Evolutionary conservation across 2,888 invertebrate genomes (phyloP).

Genomic region (Bursaphelenchus okinawaensis): DNA sequence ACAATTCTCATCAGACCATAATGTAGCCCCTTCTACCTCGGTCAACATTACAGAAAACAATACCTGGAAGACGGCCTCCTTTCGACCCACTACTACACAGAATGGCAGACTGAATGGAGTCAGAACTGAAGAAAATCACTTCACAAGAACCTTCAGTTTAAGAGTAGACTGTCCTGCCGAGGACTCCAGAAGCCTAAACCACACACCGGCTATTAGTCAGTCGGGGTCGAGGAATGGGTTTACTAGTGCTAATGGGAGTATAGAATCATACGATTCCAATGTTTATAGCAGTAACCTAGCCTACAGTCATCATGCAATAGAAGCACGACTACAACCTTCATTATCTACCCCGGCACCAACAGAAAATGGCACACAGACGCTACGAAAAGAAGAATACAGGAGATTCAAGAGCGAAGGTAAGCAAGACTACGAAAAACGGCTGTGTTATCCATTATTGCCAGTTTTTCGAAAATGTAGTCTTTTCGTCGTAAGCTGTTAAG

Average conservation of each 20-base stretch:
- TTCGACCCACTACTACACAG: slow-evolving; percentile 18
- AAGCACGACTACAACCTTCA: slow-evolving; percentile 35
- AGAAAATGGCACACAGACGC: slow-evolving; percentile 15
- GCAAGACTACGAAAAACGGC: too few species aligned
- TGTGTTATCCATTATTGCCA: too few species aligned
- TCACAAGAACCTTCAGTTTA: slow-evolving; percentile 11
- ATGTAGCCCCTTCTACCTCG: slow-evolving; percentile 18
- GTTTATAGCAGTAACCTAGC: background rate
- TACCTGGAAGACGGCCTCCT: slow-evolving; percentile 20
- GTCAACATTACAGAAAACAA: slow-evolving; percentile 14
- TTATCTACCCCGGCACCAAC: slow-evolving; percentile 51
- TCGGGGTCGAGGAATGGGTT: background rate
- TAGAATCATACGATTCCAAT: slow-evolving; percentile 2
- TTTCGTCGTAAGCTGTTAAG: background rate
- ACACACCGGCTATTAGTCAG: background rate
- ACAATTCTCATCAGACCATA: background rate
- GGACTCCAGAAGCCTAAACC: background rate
- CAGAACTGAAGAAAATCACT: slow-evolving; percentile 20
- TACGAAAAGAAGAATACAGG: slow-evolving; percentile 52
- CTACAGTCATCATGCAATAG: slow-evolving; percentile 20
- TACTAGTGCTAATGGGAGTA: slow-evolving; percentile 10
- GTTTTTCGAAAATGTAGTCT: background rate
- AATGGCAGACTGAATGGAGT: background rate
- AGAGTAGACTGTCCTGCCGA: slow-evolving; percentile 4
- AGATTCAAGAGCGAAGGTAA: slow-evolving; percentile 48